Evolutionary conservation across 2,113 vertebrate species (phyloP), one percentile per base, ranked within the genome.

Genomic region (Pungitius pungitius): DNA sequence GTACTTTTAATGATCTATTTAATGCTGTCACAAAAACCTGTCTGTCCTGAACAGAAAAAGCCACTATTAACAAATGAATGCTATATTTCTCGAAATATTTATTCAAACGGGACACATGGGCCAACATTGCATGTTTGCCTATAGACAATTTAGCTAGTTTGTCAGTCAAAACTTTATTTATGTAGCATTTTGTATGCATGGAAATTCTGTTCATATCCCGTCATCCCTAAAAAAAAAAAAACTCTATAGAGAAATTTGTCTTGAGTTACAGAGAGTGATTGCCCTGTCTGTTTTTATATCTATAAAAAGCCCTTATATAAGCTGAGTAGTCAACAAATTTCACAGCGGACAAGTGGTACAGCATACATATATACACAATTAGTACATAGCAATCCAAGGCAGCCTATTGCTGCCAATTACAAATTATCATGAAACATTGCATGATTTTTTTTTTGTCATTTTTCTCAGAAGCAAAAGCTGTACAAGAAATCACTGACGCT

Each of bases 301-400:
- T 91, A 90, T 84, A 89, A 92, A 91, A 92, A 94, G 93, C 94
- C 94, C 93, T 94, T 93, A 88, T 92, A 91, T 90, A 91, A 92
- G 91, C 82, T 88, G 90, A 87, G 86, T 91, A 85, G 80, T 92
- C 84, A 86, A 92, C 83, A 87, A 85, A 84, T 84, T 92, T 87
- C 85, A 90, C 89, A 88, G 89, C 89, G 87, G 89, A 92, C 91
- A 87, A 88, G 89, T 91, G 90, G 84, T 90, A 92, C 88, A 89
- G 88, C 83, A 91, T 92, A 92, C 85, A 89, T 90, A 91, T 91
- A 91, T 89, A 92, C 88, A 92, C 89, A 88, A 88, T 73, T 78
- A 92, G 77, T 89, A 92, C 83, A 87, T 75, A 91, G 87, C 85
- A 88, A 88, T 89, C 83, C 86, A 89, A 89, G 76, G 79, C 87